phyloP scores from a whole-genome alignment of 2,888 invertebrate genomes.

The Dolichomitus sp. region DNA sequence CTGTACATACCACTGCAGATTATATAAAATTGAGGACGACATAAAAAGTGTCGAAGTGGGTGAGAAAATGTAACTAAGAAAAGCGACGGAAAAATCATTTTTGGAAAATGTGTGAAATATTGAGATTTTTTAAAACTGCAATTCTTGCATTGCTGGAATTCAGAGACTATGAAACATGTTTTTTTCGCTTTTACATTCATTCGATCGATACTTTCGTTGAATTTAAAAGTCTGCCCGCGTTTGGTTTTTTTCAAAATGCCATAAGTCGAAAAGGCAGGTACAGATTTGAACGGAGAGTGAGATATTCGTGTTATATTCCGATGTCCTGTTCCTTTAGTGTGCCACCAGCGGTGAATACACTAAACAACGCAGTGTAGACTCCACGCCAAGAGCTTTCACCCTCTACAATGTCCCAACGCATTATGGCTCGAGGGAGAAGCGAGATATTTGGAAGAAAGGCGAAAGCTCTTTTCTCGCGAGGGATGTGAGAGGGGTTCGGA shows the following conservation, averaged over 20 bases:
- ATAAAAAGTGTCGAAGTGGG: too few relatives aligned
- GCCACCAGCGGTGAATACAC: background rate
- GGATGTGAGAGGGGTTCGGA: background rate
- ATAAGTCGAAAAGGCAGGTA: background rate
- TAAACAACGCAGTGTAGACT: background rate
- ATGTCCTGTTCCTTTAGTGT: background rate
- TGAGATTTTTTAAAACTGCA: background rate
- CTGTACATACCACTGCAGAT: too few relatives aligned
- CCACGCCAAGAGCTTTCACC: conserved; percentile 4
- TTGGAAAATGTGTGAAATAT: too few relatives aligned
- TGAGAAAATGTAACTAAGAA: too few relatives aligned
- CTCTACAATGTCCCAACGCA: background rate
- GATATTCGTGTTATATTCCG: background rate
- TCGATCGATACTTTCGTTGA: background rate
- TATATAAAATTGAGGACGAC: too few relatives aligned
- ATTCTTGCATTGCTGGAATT: background rate
- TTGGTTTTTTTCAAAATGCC: background rate
- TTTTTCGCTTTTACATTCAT: background rate
- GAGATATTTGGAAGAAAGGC: background rate
- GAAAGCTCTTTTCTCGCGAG: conserved; percentile 16
- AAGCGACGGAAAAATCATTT: too few relatives aligned
- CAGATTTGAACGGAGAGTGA: background rate
- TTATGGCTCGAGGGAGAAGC: background rate
- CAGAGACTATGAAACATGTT: background rate
- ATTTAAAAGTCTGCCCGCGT: background rate